Evolutionary conservation across 2,797 vertebrate genomes (phyloP), one percentile per base, ranked within the genome.

Genomic region (Mormyrops attenuatus): DNA sequence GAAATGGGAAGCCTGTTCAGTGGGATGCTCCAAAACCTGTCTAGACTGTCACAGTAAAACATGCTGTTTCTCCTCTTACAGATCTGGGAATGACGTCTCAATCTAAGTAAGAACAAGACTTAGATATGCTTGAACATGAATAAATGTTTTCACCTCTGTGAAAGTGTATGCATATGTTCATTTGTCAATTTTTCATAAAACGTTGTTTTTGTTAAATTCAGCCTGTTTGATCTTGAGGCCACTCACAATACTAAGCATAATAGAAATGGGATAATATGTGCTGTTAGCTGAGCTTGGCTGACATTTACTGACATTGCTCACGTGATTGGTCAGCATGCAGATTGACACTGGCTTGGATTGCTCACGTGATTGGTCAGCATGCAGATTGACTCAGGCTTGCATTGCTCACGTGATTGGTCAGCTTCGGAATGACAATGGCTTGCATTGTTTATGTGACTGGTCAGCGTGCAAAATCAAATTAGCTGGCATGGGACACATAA

Each of bases 51-150:
- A 30, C 1, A 20, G 20, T 66, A 22, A 80, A 73, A 60, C 85
- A 88, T 22, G 41, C 15, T 82, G 7, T 85, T 15, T 90, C 13
- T 89, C 30, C 34, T 91, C 92, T 95, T 95, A 88, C 94, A 97
- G 97, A 97, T 96, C 96, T 97, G 94, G 96, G 96, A 90, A 96
- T 97, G 95, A 96, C 95, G 94, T 96, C 88, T 91, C 96, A 94
- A 94, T 97, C 97, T 94, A 97, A 96, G 97, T 97, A 96, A 96
- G 97, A 88, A 17, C 90, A 89, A 34, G 69, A 50, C 55, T 26
- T 87, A 13, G 38, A 38, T 88, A 77, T 90, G 7, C 55, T 38
- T 47, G 41, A 11, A 47, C 38, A 85, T 17, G 17, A 38, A 57
- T 89, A 84, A 77, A 41, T 44, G 26, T 89, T 69, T 85, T 15